Evolutionary conservation across 1,140 invertebrate genomes (phyloP).

Genomic region (Meloidogyne exigua): DNA sequence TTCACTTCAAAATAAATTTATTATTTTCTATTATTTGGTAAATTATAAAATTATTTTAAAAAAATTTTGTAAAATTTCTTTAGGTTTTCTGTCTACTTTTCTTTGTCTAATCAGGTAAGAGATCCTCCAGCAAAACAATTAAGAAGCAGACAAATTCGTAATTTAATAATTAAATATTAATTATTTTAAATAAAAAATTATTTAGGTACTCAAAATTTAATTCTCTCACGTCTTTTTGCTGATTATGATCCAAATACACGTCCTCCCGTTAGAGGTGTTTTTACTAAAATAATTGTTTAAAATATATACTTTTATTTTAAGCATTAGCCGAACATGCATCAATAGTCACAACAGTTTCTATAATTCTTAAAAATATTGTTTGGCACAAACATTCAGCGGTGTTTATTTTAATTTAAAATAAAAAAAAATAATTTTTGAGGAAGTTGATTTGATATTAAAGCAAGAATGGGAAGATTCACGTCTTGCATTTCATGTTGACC

Average conservation of each 20-base stretch:
- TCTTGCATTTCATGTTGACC: constrained; percentile 57
- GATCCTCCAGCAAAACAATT: constrained; percentile 13
- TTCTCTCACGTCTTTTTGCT: constrained; percentile 45
- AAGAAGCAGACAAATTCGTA: constrained; percentile 19
- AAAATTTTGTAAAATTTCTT: not conserved
- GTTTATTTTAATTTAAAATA: not conserved
- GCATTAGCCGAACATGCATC: constrained; percentile 55
- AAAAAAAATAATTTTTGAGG: constrained; percentile 35
- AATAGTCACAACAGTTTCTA: constrained; percentile 57
- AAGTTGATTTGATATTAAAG: constrained; percentile 55
- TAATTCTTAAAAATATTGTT: constrained; percentile 54
- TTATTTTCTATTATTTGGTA: not conserved
- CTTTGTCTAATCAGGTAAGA: not conserved
- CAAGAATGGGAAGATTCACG: constrained; percentile 61
- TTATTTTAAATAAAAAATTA: constrained; percentile 2
- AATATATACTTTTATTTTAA: constrained; percentile 11
- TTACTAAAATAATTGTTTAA: not conserved
- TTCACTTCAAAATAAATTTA: not conserved
- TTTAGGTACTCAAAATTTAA: constrained; percentile 44
- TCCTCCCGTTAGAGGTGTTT: constrained; percentile 53
- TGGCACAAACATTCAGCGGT: constrained; percentile 54
- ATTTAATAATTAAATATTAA: not conserved
- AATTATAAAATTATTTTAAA: not conserved
- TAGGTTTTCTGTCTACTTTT: not conserved
- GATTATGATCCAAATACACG: constrained; percentile 51